These are phyloP conservation scores for Nibea coibor DNA, from an alignment of 2,113 vertebrate genomes.

Conservation along the genomic window DNA sequence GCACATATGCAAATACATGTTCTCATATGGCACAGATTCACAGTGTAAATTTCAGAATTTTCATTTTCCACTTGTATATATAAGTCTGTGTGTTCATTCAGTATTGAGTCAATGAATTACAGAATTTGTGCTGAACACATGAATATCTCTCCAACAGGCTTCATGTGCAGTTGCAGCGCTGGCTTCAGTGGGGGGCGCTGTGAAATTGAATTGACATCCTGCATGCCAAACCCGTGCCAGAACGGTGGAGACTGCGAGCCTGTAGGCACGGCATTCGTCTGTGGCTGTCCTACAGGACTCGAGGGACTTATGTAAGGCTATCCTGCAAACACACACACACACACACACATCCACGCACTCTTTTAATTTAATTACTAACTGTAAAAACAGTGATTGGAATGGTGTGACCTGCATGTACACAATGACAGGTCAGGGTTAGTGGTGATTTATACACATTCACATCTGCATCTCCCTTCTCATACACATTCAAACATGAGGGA, in stretches of 20 bases:
- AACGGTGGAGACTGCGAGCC: conserved; percentile 91
- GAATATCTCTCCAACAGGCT: conserved; percentile 82
- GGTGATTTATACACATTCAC: conserved; percentile 13
- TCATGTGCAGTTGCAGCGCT: conserved; percentile 90
- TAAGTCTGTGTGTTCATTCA: not conserved
- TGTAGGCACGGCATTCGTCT: conserved; percentile 89
- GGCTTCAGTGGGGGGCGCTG: conserved; percentile 94
- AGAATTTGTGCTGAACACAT: not conserved
- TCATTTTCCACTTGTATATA: not conserved
- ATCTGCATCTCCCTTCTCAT: not conserved
- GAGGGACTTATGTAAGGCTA: conserved; percentile 90
- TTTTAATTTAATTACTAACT: conserved; percentile 29
- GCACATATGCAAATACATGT: not conserved
- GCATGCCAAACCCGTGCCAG: conserved; percentile 93
- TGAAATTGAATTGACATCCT: conserved; percentile 91
- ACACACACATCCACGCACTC: conserved; percentile 3
- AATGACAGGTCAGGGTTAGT: not conserved
- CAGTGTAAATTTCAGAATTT: not conserved
- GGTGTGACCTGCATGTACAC: not conserved
- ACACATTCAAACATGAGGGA: conserved; percentile 22
- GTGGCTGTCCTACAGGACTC: conserved; percentile 90
- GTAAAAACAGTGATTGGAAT: not conserved
- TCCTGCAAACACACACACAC: conserved; percentile 3
- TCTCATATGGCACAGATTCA: not conserved
- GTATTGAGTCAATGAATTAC: not conserved